Percentiles rank a stretch among this genome's conserved stretches.
These are phyloP conservation scores for Mormyrops boulengeri DNA, from an alignment of 2,797 vertebrate genomes.

Conservation along the genomic window DNA sequence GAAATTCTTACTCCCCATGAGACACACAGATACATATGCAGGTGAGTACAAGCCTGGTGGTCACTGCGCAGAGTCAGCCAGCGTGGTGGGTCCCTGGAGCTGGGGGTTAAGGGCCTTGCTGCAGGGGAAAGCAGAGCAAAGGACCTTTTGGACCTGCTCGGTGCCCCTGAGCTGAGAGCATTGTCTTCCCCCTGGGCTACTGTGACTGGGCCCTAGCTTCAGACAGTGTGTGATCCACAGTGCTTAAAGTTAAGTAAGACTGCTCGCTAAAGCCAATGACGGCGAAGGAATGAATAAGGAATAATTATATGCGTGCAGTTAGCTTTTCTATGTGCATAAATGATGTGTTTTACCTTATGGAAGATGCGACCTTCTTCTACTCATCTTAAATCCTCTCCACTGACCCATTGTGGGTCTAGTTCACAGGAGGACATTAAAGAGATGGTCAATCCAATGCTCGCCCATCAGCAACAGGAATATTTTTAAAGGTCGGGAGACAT, in stretches of 20 bases:
- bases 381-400: background rate
- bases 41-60: background rate
- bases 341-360: background rate
- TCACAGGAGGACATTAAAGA: slow-evolving; percentile 7
- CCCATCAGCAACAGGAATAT: background rate
- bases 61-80: background rate
- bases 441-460: background rate
- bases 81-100: background rate
- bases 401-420: background rate
- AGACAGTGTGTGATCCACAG: background rate
- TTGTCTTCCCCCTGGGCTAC: background rate
- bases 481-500: slow-evolving; percentile 17
- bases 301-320: background rate
- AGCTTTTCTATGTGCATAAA: background rate
- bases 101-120: background rate
- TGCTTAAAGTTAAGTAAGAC: background rate
- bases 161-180: background rate
- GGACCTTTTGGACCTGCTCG: background rate
- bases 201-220: background rate
- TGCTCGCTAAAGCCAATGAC: background rate
- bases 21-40: background rate
- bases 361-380: background rate
- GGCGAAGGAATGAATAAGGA: background rate
- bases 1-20: background rate
- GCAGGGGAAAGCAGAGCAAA: background rate